Evolutionary conservation across 1,140 invertebrate species (phyloP).

Genomic region (Sarcophaga bullata): DNA sequence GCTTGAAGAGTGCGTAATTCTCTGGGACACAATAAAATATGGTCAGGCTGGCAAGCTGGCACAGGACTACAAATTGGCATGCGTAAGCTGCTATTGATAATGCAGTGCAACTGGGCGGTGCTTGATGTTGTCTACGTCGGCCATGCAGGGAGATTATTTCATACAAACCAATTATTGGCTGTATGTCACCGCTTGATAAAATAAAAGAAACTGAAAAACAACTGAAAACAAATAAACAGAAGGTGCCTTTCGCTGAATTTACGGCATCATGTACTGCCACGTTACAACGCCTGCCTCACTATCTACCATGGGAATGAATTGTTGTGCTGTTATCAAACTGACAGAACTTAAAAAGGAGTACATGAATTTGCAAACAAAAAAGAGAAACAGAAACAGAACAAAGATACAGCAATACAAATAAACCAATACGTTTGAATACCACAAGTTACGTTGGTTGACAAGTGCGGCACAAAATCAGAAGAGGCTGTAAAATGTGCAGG

Average conservation of each 20-base stretch:
- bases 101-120: neutral
- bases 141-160: constrained; percentile 6
- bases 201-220: neutral
- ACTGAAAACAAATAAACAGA: too few relatives aligned
- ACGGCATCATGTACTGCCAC: too few relatives aligned
- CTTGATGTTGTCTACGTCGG: neutral
- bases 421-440: neutral
- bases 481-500: constrained; percentile 1
- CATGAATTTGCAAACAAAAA: neutral
- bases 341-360: constrained; percentile 2
- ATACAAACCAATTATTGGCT: constrained; percentile 36
- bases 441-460: too few relatives aligned
- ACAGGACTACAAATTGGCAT: constrained; percentile 19
- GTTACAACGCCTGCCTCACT: neutral
- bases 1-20: constrained; percentile 27
- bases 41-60: neutral
- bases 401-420: neutral
- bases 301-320: neutral
- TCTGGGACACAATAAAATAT: constrained; percentile 22
- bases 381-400: neutral
- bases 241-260: too few relatives aligned
- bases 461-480: constrained; percentile 23
- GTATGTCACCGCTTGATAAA: constrained; percentile 20
- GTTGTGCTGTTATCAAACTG: too few relatives aligned
- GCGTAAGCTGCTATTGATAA: constrained; percentile 39